A percentile compares a stretch with the other conserved stretches of the same genome.
Conservation (phyloP, 1,140 invertebrate species). For the Eulimnadia texana region DNA sequence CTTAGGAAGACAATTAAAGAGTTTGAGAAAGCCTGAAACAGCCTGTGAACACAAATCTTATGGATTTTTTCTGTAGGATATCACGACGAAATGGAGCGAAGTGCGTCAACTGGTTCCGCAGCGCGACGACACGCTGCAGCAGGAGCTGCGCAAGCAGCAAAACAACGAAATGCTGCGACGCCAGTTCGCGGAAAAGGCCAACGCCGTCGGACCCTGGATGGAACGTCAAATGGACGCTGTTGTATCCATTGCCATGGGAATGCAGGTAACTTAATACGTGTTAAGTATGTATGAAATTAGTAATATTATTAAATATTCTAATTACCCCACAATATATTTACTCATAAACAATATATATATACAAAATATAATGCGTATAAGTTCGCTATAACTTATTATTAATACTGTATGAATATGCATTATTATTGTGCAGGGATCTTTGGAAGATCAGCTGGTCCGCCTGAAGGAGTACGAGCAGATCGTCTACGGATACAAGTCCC, state of each 20-base stretch:
- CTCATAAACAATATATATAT: too few relatives aligned
- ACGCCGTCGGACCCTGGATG: slow-evolving; percentile 96
- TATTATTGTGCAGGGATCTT: slow-evolving; percentile 48
- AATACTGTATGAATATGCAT: not conserved
- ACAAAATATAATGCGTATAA: too few relatives aligned
- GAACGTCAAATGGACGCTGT: slow-evolving; percentile 95
- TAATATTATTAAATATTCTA: too few relatives aligned
- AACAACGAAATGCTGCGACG: slow-evolving; percentile 90
- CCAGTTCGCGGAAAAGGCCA: slow-evolving; percentile 97
- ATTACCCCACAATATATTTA: too few relatives aligned
- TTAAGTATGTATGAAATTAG: too few relatives aligned
- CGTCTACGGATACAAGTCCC: slow-evolving; percentile 86
- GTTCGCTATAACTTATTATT: too few relatives aligned
- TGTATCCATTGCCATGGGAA: slow-evolving; percentile 82
- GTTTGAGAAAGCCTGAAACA: too few relatives aligned
- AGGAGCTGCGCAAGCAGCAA: slow-evolving; percentile 91
- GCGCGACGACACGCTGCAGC: slow-evolving; percentile 82
- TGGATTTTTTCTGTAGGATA: slow-evolving; percentile 51
- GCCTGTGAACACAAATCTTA: too few relatives aligned
- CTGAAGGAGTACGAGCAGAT: slow-evolving; percentile 89
- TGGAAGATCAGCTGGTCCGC: slow-evolving; percentile 88
- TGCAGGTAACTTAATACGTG: slow-evolving; percentile 30
- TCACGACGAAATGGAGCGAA: slow-evolving; percentile 92
- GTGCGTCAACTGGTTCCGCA: slow-evolving; percentile 89
- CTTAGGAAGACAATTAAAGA: too few relatives aligned